Evolutionary conservation across 2,113 vertebrate species (phyloP), one percentile per base, ranked within the genome.

Genomic region (Microcebus griseorufus): DNA sequence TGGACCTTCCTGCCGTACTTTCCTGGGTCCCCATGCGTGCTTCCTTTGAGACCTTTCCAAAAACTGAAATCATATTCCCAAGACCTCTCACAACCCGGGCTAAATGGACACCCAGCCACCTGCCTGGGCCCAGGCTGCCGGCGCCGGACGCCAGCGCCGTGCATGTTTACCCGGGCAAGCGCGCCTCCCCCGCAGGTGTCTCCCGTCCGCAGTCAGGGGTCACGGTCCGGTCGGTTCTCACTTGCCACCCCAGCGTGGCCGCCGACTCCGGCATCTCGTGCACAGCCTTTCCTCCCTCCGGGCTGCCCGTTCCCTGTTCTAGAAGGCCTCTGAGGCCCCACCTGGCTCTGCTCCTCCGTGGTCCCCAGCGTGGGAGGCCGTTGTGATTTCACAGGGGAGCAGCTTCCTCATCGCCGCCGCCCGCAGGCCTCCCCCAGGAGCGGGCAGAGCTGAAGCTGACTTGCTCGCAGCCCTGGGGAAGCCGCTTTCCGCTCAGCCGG

Each of bases 181-280:
- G 0, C 0, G 2, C 17, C 22, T 51, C 82, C 6, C 0, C 6
- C 1, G 4, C 13, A 9, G 70, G 67, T 1, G 4, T 29, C 29
- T 45, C 45, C 25, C 29, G 22, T 3, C 23, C 14, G 27, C 5
- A 0, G 48, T 32, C 53, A 45, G 7, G 8, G 45, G 45, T 58
- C 1, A 23, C 45, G 45, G 58, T 53, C 62, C 39, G 2, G 14
- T 70, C 16, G 0, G 14, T 1, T 25, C n/a, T 69, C 75, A 1
- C 37, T 45, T 13, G 0, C 67, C 18, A 0, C 7, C 17, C 53
- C 78, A 14, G 81, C 0, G 5, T 25, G 25, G 18, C 73, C 62
- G 42, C 58, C 9, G 0, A 37, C 22, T 3, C 65, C 37, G 48
- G 23, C 37, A 20, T 45, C 22, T 13, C 62, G 29, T 1, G 37